Evolutionary conservation across 2,113 vertebrate species (phyloP).

Genomic region (Nyctibius bracteatus): DNA sequence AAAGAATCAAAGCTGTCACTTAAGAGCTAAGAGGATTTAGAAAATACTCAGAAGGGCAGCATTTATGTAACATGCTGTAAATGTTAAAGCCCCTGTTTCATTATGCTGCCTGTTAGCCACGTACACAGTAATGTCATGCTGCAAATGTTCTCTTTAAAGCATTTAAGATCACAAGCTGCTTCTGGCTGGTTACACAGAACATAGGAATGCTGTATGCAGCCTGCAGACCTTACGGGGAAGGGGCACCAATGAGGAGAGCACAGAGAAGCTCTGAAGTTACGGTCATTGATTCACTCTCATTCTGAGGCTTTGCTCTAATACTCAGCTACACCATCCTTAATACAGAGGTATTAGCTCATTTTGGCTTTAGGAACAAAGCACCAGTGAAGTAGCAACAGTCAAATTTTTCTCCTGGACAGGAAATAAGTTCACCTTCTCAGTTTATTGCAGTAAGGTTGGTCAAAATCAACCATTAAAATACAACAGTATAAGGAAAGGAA

Average conservation of each 20-base stretch:
- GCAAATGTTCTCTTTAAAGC: slow-evolving; percentile 39
- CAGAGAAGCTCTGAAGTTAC: background rate
- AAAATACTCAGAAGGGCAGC: slow-evolving; percentile 56
- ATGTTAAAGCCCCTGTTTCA: slow-evolving; percentile 59
- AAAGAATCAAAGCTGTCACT: slow-evolving; percentile 57
- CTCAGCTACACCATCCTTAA: background rate
- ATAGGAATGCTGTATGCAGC: slow-evolving; percentile 9
- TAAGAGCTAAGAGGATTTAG: slow-evolving; percentile 75
- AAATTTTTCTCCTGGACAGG: background rate
- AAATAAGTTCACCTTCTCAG: background rate
- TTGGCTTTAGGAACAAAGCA: background rate
- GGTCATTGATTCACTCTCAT: background rate
- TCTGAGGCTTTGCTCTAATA: background rate
- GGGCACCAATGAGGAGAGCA: background rate
- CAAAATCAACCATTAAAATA: background rate
- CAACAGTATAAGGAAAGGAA: background rate
- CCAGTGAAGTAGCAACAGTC: background rate
- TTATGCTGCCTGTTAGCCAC: slow-evolving; percentile 10
- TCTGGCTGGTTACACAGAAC: slow-evolving; percentile 41
- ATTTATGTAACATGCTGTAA: slow-evolving; percentile 66
- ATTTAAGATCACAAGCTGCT: slow-evolving; percentile 41
- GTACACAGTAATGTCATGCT: background rate
- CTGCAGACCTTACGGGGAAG: background rate
- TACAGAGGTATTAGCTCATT: background rate
- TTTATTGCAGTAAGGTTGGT: background rate